These are phyloP conservation scores for Drosophila kurseongensis DNA, from an alignment of 1,140 invertebrate genomes.

Conservation along the genomic window DNA sequence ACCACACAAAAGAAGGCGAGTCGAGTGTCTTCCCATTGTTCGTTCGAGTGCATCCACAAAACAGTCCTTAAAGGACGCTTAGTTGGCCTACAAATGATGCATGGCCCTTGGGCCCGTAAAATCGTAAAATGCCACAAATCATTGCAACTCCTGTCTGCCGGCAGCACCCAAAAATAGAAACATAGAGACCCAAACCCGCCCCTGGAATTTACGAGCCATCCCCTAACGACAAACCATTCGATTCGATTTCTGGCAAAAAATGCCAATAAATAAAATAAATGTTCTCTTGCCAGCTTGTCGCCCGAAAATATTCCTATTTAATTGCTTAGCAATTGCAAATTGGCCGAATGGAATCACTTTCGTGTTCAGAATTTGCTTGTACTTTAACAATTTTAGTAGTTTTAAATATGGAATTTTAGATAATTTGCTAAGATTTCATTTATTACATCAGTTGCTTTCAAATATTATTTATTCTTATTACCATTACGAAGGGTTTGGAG, in stretches of 20 bases:
- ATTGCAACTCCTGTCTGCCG: conserved; percentile 71
- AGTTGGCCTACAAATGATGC: conserved; percentile 84
- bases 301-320: conserved; percentile 71
- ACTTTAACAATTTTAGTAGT: too few relatives aligned
- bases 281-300: conserved; percentile 26
- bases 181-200: conserved; percentile 48
- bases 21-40: conserved; percentile 70
- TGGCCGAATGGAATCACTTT: conserved; percentile 19
- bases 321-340: conserved; percentile 70
- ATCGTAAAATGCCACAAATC: conserved; percentile 83
- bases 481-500: too few relatives aligned
- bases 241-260: conserved; percentile 67
- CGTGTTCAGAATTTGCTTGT: conserved; percentile 4
- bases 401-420: too few relatives aligned
- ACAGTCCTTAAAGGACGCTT: conserved; percentile 84
- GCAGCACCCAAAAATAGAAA: conserved; percentile 38
- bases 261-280: conserved; percentile 70
- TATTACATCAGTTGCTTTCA: too few relatives aligned
- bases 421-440: too few relatives aligned
- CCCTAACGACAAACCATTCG: conserved; percentile 67
- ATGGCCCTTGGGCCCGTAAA: conserved; percentile 57
- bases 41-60: conserved; percentile 81
- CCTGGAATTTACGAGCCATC: conserved; percentile 56
- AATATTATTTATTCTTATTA: too few relatives aligned
- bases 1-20: conserved; percentile 72